These are phyloP conservation scores for Menidia menidia DNA, from an alignment of 2,797 vertebrate species.

Conservation along the genomic window DNA sequence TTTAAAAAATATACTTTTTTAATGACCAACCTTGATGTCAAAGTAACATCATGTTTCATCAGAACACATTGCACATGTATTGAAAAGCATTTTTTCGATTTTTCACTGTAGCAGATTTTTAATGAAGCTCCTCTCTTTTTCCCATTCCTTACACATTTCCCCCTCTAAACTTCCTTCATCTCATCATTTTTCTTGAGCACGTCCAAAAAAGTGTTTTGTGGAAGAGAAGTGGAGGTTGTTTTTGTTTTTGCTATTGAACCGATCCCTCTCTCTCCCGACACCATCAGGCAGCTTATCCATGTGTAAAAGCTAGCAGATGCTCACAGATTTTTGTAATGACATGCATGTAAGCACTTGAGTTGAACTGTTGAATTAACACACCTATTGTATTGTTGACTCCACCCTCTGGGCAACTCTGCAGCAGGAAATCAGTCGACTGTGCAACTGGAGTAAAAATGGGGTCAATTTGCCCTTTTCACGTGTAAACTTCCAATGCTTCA, in stretches of 20 bases:
- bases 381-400: conserved; percentile 33
- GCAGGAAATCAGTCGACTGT: conserved; percentile 74
- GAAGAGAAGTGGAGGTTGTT: background rate
- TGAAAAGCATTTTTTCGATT: background rate
- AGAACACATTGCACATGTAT: background rate
- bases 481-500: conserved; percentile 80
- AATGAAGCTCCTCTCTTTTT: background rate
- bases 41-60: background rate
- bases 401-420: conserved; percentile 40
- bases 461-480: conserved; percentile 82
- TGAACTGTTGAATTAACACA: conserved; percentile 40
- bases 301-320: background rate
- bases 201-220: background rate
- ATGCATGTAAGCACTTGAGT: conserved; percentile 24
- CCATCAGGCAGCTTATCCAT: conserved; percentile 3
- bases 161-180: background rate
- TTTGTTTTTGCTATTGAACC: background rate
- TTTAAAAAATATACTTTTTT: background rate
- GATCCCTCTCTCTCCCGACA: conserved; percentile 10
- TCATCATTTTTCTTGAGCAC: background rate
- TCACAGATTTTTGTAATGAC: conserved; percentile 17
- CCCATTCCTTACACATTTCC: background rate
- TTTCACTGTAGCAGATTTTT: background rate
- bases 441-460: conserved; percentile 76
- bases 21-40: background rate